Evolutionary conservation across 2,797 vertebrate genomes (phyloP), one percentile per base, ranked within the genome.

Genomic region (Carduelis carduelis): DNA sequence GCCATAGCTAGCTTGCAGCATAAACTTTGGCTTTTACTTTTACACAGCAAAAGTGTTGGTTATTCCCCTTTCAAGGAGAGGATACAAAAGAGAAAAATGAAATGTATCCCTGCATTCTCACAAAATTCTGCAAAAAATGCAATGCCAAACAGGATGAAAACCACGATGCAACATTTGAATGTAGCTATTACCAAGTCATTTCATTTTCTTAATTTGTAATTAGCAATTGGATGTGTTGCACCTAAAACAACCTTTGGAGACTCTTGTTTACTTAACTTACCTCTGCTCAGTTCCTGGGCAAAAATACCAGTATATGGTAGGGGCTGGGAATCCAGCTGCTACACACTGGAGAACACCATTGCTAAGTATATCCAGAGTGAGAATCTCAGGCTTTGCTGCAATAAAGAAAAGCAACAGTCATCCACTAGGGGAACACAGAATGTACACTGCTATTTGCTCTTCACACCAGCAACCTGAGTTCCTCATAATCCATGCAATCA

Each of bases 231-330:
- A 6, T 18, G 22, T 35, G 21, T 7, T 35, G 55, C 47, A 57
- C 24, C 53, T 43, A 65, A 57, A 87, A 83, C 15, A 59, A 74
- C 16, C 32, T 65, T 43, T n/a, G 37, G 32, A 91, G 50, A 52
- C 23, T 41, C 26, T 30, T 18, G 18, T 78, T 71, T 82, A 63
- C 18, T 60, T 56, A 80, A 90, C 98, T 98, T 96, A 99, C 99
- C 99, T 99, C 93, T 98, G 98, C 57, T 99, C 98, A 2, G 98
- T 94, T 94, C 98, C 98, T 84, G 99, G 98, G 93, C 99, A 99
- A 97, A 99, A 99, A 97, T 98, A 99, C 99, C 99, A 99, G 47
- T 99, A 98, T 94, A 99, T 99, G 94, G 98, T 98, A 35, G 99
- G 99, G 70, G 99, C 98, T 15, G 99, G 99, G 92, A 98, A 99